These are phyloP conservation scores for Selenia dentaria DNA, from an alignment of 2,888 invertebrate species.

Conservation along the genomic window DNA sequence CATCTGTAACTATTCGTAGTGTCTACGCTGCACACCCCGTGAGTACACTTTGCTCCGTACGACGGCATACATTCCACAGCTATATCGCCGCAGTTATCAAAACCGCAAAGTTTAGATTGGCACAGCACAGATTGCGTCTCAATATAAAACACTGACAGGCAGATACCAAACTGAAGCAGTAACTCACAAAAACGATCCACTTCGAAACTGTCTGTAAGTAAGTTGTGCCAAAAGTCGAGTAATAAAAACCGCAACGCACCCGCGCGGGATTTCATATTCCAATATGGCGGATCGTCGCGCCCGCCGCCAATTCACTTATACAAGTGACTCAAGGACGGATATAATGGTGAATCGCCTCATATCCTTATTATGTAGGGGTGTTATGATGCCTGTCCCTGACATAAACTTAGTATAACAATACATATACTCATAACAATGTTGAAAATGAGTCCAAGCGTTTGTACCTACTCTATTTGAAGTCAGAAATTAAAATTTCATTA, in stretches of 20 bases:
- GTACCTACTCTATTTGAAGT: too few relatives aligned
- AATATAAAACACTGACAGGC: not conserved
- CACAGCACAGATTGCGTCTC: not conserved
- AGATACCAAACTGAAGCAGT: not conserved
- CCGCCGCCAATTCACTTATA: conserved; percentile 71
- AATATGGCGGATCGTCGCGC: conserved; percentile 67
- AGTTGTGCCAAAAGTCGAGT: conserved; percentile 57
- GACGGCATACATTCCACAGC: too few relatives aligned
- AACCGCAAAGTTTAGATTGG: too few relatives aligned
- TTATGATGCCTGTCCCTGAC: not conserved
- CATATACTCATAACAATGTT: too few relatives aligned
- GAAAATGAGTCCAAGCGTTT: too few relatives aligned
- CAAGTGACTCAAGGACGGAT: conserved; percentile 55
- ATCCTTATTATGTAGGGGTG: conserved; percentile 21
- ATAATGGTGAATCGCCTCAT: conserved; percentile 46
- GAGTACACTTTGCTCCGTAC: too few relatives aligned
- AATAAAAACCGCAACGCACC: conserved; percentile 65
- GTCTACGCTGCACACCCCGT: too few relatives aligned
- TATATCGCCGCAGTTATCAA: too few relatives aligned
- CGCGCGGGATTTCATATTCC: conserved; percentile 66
- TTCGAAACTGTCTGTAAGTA: conserved; percentile 21
- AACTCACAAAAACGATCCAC: conserved; percentile 7
- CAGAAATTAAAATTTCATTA: too few relatives aligned
- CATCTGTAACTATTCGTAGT: too few relatives aligned
- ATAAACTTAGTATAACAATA: too few relatives aligned